Conservation (phyloP, 2,888 invertebrate species). For the Thymelicus lineola region DNA sequence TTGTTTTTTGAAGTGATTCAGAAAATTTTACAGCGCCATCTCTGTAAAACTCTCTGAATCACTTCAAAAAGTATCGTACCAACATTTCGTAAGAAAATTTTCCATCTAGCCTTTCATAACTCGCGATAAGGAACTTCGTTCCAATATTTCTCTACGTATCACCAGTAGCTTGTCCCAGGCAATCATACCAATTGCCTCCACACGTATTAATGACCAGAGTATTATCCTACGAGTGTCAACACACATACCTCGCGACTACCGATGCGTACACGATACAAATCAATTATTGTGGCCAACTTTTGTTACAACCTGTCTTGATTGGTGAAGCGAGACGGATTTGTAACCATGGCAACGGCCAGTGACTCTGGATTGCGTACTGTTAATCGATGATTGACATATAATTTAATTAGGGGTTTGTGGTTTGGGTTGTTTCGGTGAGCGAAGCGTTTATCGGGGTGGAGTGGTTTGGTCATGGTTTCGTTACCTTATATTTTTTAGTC, state of each 20-base stretch:
- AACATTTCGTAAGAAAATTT: too few relatives aligned
- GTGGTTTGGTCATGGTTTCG: too few relatives aligned
- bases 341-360: constrained; percentile 60
- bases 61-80: too few relatives aligned
- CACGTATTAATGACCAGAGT: constrained; percentile 2
- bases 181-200: background rate
- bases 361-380: constrained; percentile 42
- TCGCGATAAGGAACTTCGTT: too few relatives aligned
- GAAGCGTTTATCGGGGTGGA: too few relatives aligned
- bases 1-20: too few relatives aligned
- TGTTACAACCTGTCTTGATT: constrained; percentile 72
- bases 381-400: constrained; percentile 32
- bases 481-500: too few relatives aligned
- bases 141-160: background rate
- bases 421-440: constrained; percentile 8
- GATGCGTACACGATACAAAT: constrained; percentile 41
- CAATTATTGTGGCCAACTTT: constrained; percentile 55
- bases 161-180: background rate
- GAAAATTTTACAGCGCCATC: too few relatives aligned
- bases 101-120: too few relatives aligned
- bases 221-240: background rate
- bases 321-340: constrained; percentile 24
- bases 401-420: constrained; percentile 31
- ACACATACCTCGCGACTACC: constrained; percentile 17
- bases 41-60: too few relatives aligned